phyloP scores from a whole-genome alignment of 30 jellyfish, hydroid and myxozoan genomes.

The Mastigias papua region DNA sequence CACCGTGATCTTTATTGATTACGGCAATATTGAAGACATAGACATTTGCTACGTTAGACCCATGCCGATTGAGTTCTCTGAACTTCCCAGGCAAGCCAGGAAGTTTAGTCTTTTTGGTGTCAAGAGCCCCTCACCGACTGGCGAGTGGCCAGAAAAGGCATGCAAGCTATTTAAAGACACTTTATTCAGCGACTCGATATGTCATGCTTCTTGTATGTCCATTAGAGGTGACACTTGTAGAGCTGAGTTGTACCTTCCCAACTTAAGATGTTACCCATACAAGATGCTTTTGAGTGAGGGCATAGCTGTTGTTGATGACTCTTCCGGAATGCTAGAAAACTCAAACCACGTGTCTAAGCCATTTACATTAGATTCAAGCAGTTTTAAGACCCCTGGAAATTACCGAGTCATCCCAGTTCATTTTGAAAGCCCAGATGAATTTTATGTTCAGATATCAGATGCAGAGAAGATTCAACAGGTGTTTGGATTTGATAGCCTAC shows the following conservation, averaged over 20 bases:
- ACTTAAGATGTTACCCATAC: conserved; percentile 6
- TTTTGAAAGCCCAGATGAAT: conserved; percentile 46
- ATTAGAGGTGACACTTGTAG: conserved; percentile 30
- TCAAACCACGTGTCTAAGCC: background rate
- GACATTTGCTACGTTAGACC: conserved; percentile 73
- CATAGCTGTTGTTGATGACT: conserved; percentile 21
- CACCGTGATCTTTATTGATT: conserved; percentile 63
- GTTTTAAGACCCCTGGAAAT: background rate
- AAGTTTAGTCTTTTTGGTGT: conserved; percentile 56
- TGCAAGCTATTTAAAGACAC: conserved; percentile 43
- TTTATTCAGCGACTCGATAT: conserved; percentile 3
- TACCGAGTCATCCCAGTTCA: conserved; percentile 58
- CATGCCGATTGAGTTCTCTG: conserved; percentile 51
- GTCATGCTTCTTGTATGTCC: conserved; percentile 12
- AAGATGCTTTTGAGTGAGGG: conserved; percentile 53
- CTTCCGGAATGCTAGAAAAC: background rate
- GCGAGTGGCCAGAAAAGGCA: conserved; percentile 80
- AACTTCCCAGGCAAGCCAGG: conserved; percentile 81
- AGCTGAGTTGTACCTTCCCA: conserved; percentile 47
- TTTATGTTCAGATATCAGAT: conserved; percentile 62
- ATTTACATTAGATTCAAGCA: background rate
- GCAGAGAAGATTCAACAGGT: conserved; percentile 28
- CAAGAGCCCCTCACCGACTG: conserved; percentile 46
- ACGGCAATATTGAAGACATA: conserved; percentile 74
- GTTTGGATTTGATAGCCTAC: conserved; percentile 19